phyloP scores from a whole-genome alignment of 2,113 vertebrate genomes.

The Lepus europaeus region DNA sequence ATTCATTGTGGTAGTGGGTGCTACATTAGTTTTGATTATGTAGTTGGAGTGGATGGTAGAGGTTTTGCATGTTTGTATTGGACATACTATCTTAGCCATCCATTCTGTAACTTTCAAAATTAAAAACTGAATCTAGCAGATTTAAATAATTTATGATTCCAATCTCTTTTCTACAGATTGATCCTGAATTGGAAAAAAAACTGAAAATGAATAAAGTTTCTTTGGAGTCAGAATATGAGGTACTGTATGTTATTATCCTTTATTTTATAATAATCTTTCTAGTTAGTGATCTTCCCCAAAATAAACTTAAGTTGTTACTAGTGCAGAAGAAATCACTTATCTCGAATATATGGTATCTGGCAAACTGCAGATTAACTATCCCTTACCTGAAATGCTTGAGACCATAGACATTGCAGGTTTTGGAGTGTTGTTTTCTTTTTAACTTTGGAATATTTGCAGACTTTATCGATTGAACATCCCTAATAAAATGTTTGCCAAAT shows the following conservation, averaged over 20 bases:
- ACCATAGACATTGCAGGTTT: background rate
- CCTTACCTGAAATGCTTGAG: background rate
- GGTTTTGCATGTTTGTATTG: background rate
- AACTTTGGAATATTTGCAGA: too few relatives aligned
- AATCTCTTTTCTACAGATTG: slow-evolving; percentile 87
- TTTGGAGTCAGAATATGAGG: slow-evolving; percentile 95
- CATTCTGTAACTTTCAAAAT: slow-evolving; percentile 21
- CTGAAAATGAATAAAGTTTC: slow-evolving; percentile 88
- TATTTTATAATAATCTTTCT: background rate
- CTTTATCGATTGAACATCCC: background rate
- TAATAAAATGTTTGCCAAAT: background rate
- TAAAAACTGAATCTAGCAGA: slow-evolving; percentile 35
- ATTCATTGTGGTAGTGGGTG: background rate
- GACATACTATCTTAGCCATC: background rate
- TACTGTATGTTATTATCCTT: slow-evolving; percentile 81
- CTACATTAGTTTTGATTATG: background rate
- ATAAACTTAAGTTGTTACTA: slow-evolving; percentile 35
- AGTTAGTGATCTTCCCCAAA: slow-evolving; percentile 33
- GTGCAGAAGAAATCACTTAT: slow-evolving; percentile 13
- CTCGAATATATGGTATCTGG: background rate
- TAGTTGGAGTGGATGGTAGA: background rate
- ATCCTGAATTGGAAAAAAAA: slow-evolving; percentile 91
- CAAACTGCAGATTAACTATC: background rate
- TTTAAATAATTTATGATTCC: slow-evolving; percentile 29
- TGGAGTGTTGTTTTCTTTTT: background rate